Conservation (phyloP, 2,113 vertebrate species). For the Carollia perspicillata region DNA sequence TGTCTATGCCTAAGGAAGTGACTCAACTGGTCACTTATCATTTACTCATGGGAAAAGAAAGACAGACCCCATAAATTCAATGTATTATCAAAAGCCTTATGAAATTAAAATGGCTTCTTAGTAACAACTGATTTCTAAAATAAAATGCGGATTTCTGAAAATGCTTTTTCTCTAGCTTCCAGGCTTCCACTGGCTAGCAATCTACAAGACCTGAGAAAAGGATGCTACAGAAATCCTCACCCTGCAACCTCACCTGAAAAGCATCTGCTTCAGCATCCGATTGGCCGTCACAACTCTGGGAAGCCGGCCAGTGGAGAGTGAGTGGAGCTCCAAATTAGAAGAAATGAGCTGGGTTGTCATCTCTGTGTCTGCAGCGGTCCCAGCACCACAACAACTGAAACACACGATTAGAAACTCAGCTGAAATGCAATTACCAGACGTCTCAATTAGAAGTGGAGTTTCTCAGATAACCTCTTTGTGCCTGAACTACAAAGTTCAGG, state of each 20-base stretch:
- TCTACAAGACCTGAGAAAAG: slow-evolving; percentile 20
- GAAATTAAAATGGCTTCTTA: slow-evolving; percentile 22
- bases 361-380: slow-evolving; percentile 97
- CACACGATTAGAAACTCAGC: accelerated
- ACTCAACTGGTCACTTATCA: background rate
- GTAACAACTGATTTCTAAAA: slow-evolving; percentile 16
- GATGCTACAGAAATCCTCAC: background rate
- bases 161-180: background rate
- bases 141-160: slow-evolving; percentile 1
- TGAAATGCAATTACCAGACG: background rate
- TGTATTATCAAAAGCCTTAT: background rate
- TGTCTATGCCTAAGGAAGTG: background rate
- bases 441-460: background rate
- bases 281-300: slow-evolving; percentile 95
- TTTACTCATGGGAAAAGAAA: background rate
- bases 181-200: background rate
- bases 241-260: slow-evolving; percentile 89
- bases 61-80: background rate
- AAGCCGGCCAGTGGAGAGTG: slow-evolving; percentile 92
- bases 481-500: background rate
- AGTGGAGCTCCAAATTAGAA: slow-evolving; percentile 97
- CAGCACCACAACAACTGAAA: slow-evolving; percentile 94
- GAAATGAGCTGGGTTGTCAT: slow-evolving; percentile 99
- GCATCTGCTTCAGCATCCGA: slow-evolving; percentile 99
- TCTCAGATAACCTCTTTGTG: background rate